Conservation (phyloP, 2,113 vertebrate genomes). For the Rhabdornis inornatus region DNA sequence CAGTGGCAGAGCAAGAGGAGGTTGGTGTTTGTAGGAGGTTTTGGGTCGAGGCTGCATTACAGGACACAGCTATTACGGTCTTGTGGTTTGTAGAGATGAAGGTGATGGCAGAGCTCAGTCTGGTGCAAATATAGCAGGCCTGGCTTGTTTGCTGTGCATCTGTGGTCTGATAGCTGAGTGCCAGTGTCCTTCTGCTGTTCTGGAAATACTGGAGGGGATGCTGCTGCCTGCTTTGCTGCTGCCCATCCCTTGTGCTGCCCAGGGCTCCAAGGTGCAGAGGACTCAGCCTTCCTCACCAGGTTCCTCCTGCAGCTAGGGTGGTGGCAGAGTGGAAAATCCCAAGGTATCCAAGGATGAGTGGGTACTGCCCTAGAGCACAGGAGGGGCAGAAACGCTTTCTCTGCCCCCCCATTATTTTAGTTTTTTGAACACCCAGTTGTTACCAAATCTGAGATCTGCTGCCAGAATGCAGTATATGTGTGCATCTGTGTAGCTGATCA, state of each 20-base stretch:
- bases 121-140: not conserved
- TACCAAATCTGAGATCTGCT: not conserved
- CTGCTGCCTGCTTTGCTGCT: not conserved
- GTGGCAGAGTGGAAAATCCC: not conserved
- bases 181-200: not conserved
- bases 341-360: not conserved
- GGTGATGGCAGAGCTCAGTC: not conserved
- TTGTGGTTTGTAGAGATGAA: not conserved
- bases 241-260: not conserved
- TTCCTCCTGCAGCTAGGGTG: not conserved
- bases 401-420: fast-evolving
- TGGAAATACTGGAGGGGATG: not conserved
- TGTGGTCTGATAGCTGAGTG: not conserved
- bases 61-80: not conserved
- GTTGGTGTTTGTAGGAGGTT: not conserved
- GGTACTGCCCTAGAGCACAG: not conserved
- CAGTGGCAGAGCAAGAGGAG: not conserved
- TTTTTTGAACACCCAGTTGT: not conserved
- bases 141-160: not conserved
- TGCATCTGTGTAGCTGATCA: not conserved
- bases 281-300: not conserved
- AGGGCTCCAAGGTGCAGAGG: not conserved
- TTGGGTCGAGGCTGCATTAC: fast-evolving
- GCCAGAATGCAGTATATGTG: not conserved
- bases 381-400: not conserved